These are phyloP conservation scores for Diprion similis DNA, from an alignment of 1,140 invertebrate genomes.

Conservation along the genomic window DNA sequence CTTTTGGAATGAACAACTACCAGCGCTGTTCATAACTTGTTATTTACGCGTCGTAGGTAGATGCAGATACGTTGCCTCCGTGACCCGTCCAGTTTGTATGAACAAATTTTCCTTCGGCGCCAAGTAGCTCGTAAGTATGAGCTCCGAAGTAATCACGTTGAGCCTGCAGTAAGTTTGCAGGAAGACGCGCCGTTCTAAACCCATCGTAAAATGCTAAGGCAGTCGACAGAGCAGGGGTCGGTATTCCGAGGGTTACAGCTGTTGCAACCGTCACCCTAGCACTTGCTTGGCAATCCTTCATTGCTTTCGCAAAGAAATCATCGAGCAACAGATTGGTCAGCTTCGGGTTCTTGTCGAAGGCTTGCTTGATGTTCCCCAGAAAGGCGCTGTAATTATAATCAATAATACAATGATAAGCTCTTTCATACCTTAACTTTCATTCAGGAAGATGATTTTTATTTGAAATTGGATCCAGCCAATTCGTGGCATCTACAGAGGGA, in stretches of 20 bases:
- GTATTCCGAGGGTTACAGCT: slow-evolving; percentile 81
- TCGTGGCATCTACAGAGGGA: too few species aligned
- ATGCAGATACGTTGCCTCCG: slow-evolving; percentile 95
- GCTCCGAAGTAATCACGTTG: slow-evolving; percentile 99
- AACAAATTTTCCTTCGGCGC: slow-evolving; percentile 86
- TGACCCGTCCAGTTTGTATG: slow-evolving; percentile 99
- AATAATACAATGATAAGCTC: slow-evolving; percentile 14
- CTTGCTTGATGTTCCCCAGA: slow-evolving; percentile 95
- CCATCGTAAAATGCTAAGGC: slow-evolving; percentile 98
- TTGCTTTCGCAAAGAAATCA: slow-evolving; percentile 90
- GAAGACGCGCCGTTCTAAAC: slow-evolving; percentile 80
- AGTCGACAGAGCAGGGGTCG: slow-evolving; percentile 90
- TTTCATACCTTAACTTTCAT: not conserved
- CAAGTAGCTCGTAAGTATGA: slow-evolving; percentile 95
- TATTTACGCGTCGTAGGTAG: slow-evolving; percentile 89
- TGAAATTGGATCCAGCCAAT: not conserved
- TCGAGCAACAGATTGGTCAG: slow-evolving; percentile 93
- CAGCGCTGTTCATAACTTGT: not conserved
- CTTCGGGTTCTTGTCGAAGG: slow-evolving; percentile 92
- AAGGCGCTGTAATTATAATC: slow-evolving; percentile 75
- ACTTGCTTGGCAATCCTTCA: slow-evolving; percentile 79
- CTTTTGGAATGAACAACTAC: too few species aligned
- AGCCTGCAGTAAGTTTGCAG: slow-evolving; percentile 94
- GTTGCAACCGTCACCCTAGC: slow-evolving; percentile 73
- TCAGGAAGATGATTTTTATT: not conserved